These are phyloP conservation scores for Diadophis punctatus DNA, from an alignment of 2,113 vertebrate species.

Conservation along the genomic window DNA sequence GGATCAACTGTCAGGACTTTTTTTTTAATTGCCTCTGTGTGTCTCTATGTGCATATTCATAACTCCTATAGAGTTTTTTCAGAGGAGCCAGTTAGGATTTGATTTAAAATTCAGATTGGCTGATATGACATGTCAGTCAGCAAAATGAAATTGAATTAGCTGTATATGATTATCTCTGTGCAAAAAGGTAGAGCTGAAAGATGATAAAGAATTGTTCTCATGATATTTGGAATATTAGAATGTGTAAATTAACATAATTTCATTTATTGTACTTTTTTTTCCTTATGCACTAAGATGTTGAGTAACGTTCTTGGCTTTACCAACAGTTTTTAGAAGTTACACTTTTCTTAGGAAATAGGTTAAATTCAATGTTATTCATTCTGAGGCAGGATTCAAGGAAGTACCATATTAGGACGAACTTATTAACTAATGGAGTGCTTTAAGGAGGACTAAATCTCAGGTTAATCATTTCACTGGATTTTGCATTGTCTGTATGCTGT, in stretches of 20 bases:
- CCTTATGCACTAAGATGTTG: conserved; percentile 12
- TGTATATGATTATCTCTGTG: neutral
- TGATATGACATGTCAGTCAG: conserved; percentile 5
- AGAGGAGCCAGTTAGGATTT: conserved; percentile 32
- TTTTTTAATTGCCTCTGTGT: neutral
- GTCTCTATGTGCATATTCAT: neutral
- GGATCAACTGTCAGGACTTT: conserved; percentile 35
- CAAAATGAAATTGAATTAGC: conserved; percentile 4
- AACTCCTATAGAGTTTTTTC: conserved; percentile 38
- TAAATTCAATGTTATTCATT: neutral
- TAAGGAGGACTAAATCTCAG: neutral
- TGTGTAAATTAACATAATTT: conserved; percentile 2
- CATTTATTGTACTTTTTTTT: neutral
- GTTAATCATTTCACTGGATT: neutral
- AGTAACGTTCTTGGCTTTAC: conserved; percentile 35
- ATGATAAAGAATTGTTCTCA: neutral
- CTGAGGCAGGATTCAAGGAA: neutral
- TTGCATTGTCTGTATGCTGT: neutral
- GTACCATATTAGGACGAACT: too few species aligned
- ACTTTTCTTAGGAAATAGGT: conserved; percentile 33
- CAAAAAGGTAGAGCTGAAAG: neutral
- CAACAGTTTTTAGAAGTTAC: neutral
- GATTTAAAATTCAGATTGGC: conserved; percentile 24
- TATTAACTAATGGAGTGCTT: neutral
- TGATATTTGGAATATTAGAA: conserved; percentile 14